phyloP scores from a whole-genome alignment of 2,113 vertebrate species.

The Entomyzon cyanotis region DNA sequence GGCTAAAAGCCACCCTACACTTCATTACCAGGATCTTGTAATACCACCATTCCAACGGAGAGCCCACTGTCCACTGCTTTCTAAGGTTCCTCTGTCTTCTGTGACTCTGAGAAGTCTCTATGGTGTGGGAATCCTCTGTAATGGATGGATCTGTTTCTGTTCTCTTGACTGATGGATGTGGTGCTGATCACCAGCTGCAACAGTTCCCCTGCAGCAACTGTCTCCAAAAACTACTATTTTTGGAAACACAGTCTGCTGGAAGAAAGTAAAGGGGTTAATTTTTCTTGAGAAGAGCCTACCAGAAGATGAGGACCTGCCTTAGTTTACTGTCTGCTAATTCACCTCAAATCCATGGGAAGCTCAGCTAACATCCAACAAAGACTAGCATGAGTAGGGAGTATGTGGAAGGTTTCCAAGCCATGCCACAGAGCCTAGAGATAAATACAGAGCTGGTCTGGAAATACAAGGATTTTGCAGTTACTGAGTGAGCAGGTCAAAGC shows the following conservation, averaged over 20 bases:
- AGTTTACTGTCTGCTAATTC: neutral
- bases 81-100: neutral
- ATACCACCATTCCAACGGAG: neutral
- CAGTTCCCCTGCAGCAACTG: neutral
- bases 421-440: neutral
- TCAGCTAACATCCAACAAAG: neutral
- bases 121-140: neutral
- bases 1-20: neutral
- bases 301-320: neutral
- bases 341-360: neutral
- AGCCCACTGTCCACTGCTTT: neutral
- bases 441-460: neutral
- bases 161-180: neutral
- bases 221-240: neutral
- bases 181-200: neutral
- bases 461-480: neutral
- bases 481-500: constrained; percentile 31
- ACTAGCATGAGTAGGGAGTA: neutral
- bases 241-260: neutral
- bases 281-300: neutral
- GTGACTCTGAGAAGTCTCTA: neutral
- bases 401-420: neutral
- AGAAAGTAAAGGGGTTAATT: neutral
- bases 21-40: neutral
- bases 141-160: neutral